Percentiles rank a stretch among this genome's conserved stretches.
Conservation (phyloP, 2,888 invertebrate genomes). For the Drosophila infuscata region DNA sequence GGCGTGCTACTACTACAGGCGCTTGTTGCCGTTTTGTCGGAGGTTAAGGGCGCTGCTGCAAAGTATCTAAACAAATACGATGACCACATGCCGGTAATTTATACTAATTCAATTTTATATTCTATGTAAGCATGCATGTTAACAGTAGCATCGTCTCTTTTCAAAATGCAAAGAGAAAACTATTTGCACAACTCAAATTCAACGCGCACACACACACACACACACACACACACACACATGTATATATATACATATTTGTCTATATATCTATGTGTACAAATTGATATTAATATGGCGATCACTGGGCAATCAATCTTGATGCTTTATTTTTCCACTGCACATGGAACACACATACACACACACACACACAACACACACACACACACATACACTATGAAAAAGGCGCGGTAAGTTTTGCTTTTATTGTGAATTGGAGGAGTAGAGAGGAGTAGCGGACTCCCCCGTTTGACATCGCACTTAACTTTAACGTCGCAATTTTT, state of each 20-base stretch:
- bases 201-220: constrained; percentile 14
- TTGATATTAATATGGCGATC: constrained; percentile 27
- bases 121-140: not conserved
- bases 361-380: constrained; percentile 9
- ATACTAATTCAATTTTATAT: constrained; percentile 46
- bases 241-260: not conserved
- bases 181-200: constrained; percentile 10
- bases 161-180: constrained; percentile 2
- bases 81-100: constrained; percentile 73
- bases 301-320: constrained; percentile 33
- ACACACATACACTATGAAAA: constrained; percentile 4
- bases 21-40: constrained; percentile 11
- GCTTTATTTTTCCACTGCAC: constrained; percentile 27
- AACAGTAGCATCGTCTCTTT: constrained; percentile 23
- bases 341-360: not conserved
- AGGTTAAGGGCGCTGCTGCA: constrained; percentile 28
- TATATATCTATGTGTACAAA: no score
- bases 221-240: constrained; percentile 8
- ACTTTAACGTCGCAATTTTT: constrained; percentile 46
- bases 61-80: constrained; percentile 23
- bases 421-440: constrained; percentile 28
- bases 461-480: constrained; percentile 18
- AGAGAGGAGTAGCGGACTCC: constrained; percentile 16
- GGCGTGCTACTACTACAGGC: not conserved
- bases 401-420: constrained; percentile 33